Evolutionary conservation across 2,797 vertebrate genomes (phyloP).

Genomic region (Enteromius viviparus): DNA sequence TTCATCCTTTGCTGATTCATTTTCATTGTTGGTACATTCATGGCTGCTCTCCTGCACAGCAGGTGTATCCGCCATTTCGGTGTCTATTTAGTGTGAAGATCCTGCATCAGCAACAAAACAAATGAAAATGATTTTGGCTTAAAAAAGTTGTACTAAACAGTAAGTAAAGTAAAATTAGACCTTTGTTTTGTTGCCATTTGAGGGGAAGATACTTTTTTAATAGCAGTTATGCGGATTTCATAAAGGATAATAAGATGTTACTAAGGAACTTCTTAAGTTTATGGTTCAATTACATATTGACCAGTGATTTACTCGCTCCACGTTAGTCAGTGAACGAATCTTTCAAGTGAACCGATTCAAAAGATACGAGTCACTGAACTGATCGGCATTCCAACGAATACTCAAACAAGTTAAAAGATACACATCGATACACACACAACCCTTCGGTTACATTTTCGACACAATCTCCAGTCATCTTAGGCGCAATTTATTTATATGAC

Average conservation of each 20-base stretch:
- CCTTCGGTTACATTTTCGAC: neutral
- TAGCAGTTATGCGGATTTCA: neutral
- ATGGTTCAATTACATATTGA: neutral
- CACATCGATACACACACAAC: neutral
- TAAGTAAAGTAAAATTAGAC: neutral
- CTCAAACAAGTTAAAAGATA: neutral
- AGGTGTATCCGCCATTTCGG: conserved; percentile 12
- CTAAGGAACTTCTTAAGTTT: neutral
- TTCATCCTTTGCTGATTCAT: conserved; percentile 7
- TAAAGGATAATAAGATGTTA: neutral
- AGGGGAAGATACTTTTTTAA: neutral
- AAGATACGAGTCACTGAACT: neutral
- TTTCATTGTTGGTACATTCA: conserved; percentile 6
- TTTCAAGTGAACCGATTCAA: neutral
- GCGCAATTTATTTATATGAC: neutral
- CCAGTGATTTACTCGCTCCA: neutral
- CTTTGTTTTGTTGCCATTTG: neutral
- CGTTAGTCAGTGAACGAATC: neutral
- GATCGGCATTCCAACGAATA: neutral
- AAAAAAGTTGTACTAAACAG: neutral
- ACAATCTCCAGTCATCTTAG: neutral
- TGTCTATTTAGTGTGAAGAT: conserved; percentile 19
- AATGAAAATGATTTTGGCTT: neutral
- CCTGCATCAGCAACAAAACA: neutral
- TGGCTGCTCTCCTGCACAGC: conserved; percentile 12